Conservation (phyloP, 2,113 vertebrate genomes). For the Engraulis encrasicolus region DNA sequence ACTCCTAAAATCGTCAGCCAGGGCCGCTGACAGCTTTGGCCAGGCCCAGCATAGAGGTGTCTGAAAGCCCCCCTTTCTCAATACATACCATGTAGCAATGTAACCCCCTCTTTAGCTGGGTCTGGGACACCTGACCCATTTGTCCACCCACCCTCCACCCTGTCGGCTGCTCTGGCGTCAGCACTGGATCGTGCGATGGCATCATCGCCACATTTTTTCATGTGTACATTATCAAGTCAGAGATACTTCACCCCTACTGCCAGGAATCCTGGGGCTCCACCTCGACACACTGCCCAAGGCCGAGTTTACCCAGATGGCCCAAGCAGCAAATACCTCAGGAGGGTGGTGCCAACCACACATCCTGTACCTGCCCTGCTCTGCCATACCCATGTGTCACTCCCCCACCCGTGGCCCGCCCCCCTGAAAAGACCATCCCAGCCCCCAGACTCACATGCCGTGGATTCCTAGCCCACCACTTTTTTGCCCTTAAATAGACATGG, state of each 20-base stretch:
- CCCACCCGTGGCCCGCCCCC: too few species aligned
- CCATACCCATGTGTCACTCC: background rate
- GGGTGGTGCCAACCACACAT: background rate
- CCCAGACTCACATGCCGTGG: background rate
- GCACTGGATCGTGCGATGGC: background rate
- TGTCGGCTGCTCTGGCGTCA: too few species aligned
- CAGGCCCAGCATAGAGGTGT: too few species aligned
- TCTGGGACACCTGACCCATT: too few species aligned
- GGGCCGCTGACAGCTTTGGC: too few species aligned
- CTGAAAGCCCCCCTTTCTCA: too few species aligned
- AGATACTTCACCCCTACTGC: background rate
- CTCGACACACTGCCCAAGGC: background rate
- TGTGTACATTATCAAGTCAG: conserved; percentile 12
- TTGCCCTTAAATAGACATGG: conserved; percentile 9
- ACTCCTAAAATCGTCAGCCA: background rate
- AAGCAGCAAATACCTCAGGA: background rate
- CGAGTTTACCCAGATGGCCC: conserved; percentile 2
- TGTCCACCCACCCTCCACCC: too few species aligned
- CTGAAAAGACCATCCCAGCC: too few species aligned
- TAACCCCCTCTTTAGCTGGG: too few species aligned
- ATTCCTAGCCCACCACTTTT: background rate
- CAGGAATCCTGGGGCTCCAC: background rate
- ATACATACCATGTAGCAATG: too few species aligned
- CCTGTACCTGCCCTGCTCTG: background rate
- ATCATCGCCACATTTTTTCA: background rate